These are phyloP conservation scores for Mermis nigrescens DNA, from an alignment of 2,888 invertebrate genomes.

Conservation along the genomic window DNA sequence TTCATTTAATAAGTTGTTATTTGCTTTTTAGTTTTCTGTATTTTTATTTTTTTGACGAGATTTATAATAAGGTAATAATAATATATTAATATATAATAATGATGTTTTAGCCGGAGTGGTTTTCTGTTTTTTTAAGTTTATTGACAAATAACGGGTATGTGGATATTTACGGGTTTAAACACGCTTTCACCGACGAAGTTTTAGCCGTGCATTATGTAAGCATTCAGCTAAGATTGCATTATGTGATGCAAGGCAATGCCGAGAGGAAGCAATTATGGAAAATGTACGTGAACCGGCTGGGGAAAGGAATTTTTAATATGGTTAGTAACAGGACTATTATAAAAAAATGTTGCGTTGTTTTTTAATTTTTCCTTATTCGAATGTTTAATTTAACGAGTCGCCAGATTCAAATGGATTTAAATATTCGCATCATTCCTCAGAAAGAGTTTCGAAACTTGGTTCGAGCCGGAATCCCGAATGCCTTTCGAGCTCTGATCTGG, in stretches of 20 bases:
- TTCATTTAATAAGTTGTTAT: too few species aligned
- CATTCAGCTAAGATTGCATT: conserved; percentile 37
- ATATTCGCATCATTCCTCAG: too few species aligned
- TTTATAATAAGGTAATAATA: too few species aligned
- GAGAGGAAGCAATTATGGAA: conserved; percentile 35
- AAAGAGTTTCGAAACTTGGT: conserved; percentile 36
- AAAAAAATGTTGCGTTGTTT: neutral
- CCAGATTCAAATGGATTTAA: too few species aligned
- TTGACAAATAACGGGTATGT: conserved; percentile 34
- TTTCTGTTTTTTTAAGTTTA: conserved; percentile 29
- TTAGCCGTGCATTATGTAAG: conserved; percentile 39
- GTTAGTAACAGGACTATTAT: conserved; percentile 10
- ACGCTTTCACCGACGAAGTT: conserved; percentile 34
- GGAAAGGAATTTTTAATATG: conserved; percentile 15
- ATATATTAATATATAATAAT: too few species aligned
- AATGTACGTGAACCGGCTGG: conserved; percentile 28
- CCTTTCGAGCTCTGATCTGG: conserved; percentile 37
- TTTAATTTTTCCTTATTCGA: conserved; percentile 1
- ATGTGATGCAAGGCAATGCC: conserved; percentile 30
- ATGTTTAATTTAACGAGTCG: too few species aligned
- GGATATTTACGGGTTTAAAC: conserved; percentile 40
- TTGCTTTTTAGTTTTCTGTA: neutral
- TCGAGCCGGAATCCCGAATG: conserved; percentile 38
- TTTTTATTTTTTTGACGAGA: too few species aligned
- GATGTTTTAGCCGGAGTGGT: too few species aligned